These are phyloP conservation scores for Gastrophysa polygoni DNA, from an alignment of 2,888 invertebrate genomes.

Conservation along the genomic window DNA sequence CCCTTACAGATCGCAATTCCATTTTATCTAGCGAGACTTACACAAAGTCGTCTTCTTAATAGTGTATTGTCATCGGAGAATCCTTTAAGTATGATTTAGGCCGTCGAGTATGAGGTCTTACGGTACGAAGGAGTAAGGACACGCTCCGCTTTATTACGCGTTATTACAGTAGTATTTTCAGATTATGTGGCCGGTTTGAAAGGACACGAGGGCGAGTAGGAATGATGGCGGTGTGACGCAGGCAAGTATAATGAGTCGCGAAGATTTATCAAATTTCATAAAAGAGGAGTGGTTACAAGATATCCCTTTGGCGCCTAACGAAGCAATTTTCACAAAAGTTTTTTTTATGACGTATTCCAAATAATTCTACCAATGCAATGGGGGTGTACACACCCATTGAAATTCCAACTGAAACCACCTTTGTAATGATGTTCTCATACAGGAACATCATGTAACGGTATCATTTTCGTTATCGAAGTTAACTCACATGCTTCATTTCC, in stretches of 20 bases:
- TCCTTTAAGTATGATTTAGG: constrained; percentile 53
- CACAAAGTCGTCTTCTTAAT: constrained; percentile 29
- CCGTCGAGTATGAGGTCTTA: constrained; percentile 37
- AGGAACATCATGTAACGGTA: too few species aligned
- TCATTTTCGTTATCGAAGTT: too few species aligned
- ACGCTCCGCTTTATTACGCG: constrained; percentile 54
- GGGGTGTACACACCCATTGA: too few species aligned
- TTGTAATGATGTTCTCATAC: too few species aligned
- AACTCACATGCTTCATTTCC: too few species aligned
- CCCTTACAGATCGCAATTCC: constrained; percentile 18
- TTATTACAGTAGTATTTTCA: constrained; percentile 58
- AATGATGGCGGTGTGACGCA: constrained; percentile 45
- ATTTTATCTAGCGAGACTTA: constrained; percentile 18
- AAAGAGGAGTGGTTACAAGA: neutral
- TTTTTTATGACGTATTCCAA: too few species aligned
- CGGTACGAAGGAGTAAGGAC: constrained; percentile 48
- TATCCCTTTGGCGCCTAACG: too few species aligned
- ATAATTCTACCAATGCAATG: too few species aligned
- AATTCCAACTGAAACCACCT: too few species aligned
- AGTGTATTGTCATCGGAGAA: constrained; percentile 32
- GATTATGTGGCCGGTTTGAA: constrained; percentile 49
- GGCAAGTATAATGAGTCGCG: neutral
- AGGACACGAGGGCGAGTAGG: constrained; percentile 42
- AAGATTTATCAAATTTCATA: neutral
- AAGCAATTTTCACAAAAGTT: too few species aligned